Conservation (phyloP, 53 echinoderm and acorn worm species). For the Luidia sarsii region DNA sequence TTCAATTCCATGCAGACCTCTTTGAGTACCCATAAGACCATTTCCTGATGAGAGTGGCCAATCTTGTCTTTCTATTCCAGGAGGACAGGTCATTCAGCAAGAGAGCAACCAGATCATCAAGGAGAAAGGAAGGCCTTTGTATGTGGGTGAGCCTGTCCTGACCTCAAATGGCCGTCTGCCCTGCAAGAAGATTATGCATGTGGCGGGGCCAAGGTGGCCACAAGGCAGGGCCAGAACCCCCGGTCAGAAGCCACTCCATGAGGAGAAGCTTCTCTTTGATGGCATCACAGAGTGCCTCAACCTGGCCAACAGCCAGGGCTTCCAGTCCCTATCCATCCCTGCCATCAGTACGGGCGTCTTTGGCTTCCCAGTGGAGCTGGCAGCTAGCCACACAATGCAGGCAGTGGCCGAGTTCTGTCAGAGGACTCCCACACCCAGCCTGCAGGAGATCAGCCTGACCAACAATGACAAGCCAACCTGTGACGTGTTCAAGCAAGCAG, state of each 20-base stretch:
- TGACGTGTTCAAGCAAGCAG: conserved; percentile 33
- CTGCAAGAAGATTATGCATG: conserved; percentile 62
- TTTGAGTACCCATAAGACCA: neutral
- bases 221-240: neutral
- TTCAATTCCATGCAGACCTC: neutral
- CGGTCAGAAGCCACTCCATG: neutral
- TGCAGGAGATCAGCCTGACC: conserved; percentile 30
- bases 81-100: conserved; percentile 42
- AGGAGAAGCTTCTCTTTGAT: conserved; percentile 24
- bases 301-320: conserved; percentile 11
- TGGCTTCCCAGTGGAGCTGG: conserved; percentile 54
- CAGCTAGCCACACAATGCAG: conserved; percentile 29
- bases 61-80: neutral
- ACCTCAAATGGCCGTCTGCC: conserved; percentile 44
- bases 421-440: neutral
- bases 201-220: conserved; percentile 43
- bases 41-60: neutral
- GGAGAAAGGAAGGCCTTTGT: neutral
- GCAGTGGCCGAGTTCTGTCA: conserved; percentile 46
- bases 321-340: conserved; percentile 48
- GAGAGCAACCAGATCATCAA: conserved; percentile 40
- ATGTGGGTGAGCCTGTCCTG: conserved; percentile 36
- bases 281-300: conserved; percentile 5
- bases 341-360: conserved; percentile 59
- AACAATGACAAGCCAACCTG: conserved; percentile 46